These are phyloP conservation scores for Microplitis mediator DNA, from an alignment of 1,140 invertebrate genomes.

Conservation along the genomic window DNA sequence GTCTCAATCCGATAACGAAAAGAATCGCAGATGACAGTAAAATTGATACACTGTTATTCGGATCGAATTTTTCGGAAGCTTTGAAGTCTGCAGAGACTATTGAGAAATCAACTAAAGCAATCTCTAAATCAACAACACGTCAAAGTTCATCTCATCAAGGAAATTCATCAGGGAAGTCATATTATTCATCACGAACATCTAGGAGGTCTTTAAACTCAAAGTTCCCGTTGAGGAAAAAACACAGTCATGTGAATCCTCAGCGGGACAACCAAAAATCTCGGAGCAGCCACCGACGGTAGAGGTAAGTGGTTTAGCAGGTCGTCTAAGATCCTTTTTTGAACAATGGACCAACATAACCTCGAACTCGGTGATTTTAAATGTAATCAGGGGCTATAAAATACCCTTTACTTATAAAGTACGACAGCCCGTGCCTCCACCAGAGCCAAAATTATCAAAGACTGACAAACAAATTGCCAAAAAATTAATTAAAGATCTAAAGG, in stretches of 20 bases:
- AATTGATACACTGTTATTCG: constrained; percentile 17
- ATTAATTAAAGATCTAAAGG: not conserved
- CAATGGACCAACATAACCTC: not conserved
- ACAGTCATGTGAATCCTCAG: not conserved
- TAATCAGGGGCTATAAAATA: not conserved
- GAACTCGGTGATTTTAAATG: not conserved
- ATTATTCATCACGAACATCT: not conserved
- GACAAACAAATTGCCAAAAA: not conserved
- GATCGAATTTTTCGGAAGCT: constrained; percentile 25
- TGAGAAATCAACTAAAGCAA: constrained; percentile 23
- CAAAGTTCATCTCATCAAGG: not conserved
- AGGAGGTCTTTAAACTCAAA: not conserved
- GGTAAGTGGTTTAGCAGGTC: not conserved
- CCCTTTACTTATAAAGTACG: not conserved
- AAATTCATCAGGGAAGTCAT: not conserved
- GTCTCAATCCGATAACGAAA: constrained; percentile 9
- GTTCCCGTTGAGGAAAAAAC: not conserved
- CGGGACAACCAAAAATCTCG: not conserved
- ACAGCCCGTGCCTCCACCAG: not conserved
- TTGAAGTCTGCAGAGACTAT: constrained; percentile 27
- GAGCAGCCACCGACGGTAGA: not conserved
- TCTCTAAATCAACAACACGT: not conserved
- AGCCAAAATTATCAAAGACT: not conserved
- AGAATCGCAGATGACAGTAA: constrained; percentile 1
- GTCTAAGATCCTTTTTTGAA: not conserved